Conservation (phyloP, 2,888 invertebrate species). For the Tolmerus cingulatus region DNA sequence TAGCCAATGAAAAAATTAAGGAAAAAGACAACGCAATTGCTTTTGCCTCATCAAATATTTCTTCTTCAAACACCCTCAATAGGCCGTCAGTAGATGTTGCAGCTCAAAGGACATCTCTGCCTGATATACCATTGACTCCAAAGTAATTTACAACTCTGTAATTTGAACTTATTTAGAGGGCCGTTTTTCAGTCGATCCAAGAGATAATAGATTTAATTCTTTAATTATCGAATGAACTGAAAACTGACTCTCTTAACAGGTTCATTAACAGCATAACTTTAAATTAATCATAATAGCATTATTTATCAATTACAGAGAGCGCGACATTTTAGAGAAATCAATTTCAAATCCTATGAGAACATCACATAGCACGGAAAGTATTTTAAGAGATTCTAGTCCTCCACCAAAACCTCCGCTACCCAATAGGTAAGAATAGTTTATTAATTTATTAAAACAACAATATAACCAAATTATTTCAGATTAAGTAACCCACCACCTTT, state of each 20-base stretch:
- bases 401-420: conserved; percentile 92
- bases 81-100: conserved; percentile 62
- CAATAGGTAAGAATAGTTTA: conserved; percentile 67
- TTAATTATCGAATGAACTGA: neutral
- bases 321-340: conserved; percentile 63
- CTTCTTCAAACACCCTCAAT: conserved; percentile 56
- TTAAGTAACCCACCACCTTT: conserved; percentile 75
- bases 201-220: neutral
- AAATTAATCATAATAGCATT: neutral
- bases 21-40: conserved; percentile 63
- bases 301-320: conserved; percentile 54
- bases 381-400: conserved; percentile 75
- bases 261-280: neutral
- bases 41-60: conserved; percentile 51
- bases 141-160: conserved; percentile 67
- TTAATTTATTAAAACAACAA: neutral
- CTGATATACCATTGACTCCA: conserved; percentile 85
- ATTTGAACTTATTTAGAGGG: neutral
- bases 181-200: neutral
- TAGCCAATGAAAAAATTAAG: conserved; percentile 84
- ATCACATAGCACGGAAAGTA: conserved; percentile 84
- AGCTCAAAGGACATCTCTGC: conserved; percentile 73
- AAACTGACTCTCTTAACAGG: neutral
- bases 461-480: conserved; percentile 46
- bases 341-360: conserved; percentile 71